phyloP scores from a whole-genome alignment of 2,113 vertebrate genomes.

The Crotalus viridis region DNA sequence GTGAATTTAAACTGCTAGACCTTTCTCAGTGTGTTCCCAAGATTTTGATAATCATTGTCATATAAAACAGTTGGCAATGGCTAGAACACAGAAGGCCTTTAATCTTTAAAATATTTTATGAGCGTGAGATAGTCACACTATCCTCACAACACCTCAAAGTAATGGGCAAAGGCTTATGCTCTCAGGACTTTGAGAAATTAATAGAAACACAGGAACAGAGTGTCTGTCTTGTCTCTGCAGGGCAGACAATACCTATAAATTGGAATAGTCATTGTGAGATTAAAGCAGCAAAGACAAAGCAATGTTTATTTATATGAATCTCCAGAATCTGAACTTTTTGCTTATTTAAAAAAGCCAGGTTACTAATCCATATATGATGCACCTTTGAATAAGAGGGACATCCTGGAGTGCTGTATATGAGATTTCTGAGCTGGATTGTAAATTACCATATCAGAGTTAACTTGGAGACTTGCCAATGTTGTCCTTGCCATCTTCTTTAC shows the following conservation, averaged over 20 bases:
- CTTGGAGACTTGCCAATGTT: neutral
- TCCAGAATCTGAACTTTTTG: neutral
- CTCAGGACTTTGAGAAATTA: neutral
- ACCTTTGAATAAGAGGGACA: neutral
- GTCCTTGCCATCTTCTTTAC: neutral
- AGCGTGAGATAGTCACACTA: neutral
- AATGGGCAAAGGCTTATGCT: neutral
- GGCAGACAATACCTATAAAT: neutral
- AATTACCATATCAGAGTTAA: neutral
- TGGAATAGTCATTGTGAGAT: neutral
- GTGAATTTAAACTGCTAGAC: neutral
- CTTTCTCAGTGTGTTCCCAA: neutral
- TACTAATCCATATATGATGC: neutral
- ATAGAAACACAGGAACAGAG: neutral
- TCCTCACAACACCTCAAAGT: neutral
- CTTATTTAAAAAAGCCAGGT: neutral
- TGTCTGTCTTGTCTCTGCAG: neutral
- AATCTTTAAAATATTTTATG: neutral
- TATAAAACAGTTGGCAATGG: neutral
- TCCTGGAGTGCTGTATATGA: neutral
- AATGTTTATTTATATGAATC: neutral
- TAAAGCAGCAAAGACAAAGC: neutral
- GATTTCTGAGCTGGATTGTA: neutral
- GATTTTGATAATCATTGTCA: conserved; percentile 20
- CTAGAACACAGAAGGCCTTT: neutral